A percentile compares a stretch with the other conserved stretches of the same genome.
These are phyloP conservation scores for Dreissena polymorpha DNA, from an alignment of 1,140 invertebrate species.

Conservation along the genomic window DNA sequence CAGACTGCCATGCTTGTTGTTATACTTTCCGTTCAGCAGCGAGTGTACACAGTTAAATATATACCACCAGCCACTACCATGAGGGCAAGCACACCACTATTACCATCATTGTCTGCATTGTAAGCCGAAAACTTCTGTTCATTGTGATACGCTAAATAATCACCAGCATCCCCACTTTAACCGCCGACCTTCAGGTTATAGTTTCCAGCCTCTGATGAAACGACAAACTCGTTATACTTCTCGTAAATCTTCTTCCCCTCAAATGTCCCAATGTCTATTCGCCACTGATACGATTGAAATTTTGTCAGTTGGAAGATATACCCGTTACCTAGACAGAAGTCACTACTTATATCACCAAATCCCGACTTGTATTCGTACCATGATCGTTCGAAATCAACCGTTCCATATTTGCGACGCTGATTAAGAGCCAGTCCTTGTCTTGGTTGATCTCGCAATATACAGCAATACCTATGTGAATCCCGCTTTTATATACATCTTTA, in stretches of 20 bases:
- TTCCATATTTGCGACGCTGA: no score
- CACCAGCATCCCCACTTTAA: conserved; percentile 9
- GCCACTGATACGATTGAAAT: neutral
- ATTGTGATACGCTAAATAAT: neutral
- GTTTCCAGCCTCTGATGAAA: neutral
- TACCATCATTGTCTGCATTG: conserved; percentile 20
- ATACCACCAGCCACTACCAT: conserved; percentile 26
- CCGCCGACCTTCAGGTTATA: neutral
- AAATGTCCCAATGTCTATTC: neutral
- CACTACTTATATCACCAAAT: no score
- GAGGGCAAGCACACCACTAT: neutral
- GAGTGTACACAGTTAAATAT: neutral
- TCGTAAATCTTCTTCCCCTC: neutral
- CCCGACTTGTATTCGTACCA: no score
- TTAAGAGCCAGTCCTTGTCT: no score
- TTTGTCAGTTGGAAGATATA: neutral
- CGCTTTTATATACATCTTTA: no score
- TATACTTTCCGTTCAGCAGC: conserved; percentile 1
- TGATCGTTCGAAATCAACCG: no score
- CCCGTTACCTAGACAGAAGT: no score
- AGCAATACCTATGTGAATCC: no score
- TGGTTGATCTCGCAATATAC: no score
- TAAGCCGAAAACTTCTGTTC: conserved; percentile 11
- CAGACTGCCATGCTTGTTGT: neutral
- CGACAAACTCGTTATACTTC: neutral